Percentiles rank a stretch among this genome's conserved stretches.
phyloP scores from a whole-genome alignment of 2,797 vertebrate genomes.

The Coendou prehensilis region DNA sequence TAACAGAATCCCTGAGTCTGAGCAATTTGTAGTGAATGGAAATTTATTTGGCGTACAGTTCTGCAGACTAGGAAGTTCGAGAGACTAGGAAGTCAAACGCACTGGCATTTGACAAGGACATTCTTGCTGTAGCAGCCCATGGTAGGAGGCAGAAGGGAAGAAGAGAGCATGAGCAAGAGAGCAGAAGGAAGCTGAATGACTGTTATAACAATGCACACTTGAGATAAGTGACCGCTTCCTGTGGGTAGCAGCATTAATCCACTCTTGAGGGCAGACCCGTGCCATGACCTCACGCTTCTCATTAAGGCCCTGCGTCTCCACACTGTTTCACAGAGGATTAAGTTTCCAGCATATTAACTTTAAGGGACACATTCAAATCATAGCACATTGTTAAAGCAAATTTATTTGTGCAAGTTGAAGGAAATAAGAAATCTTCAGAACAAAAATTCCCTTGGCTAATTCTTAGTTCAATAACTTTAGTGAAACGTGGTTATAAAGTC shows the following conservation, averaged over 20 bases:
- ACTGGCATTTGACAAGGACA: background rate
- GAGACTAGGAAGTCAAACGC: no score
- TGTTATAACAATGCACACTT: background rate
- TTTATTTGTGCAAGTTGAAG: constrained; percentile 32
- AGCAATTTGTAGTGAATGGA: background rate
- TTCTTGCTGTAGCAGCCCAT: background rate
- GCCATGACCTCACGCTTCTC: background rate
- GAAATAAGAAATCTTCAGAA: background rate
- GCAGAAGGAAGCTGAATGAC: background rate
- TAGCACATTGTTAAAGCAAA: background rate
- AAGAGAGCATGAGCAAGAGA: background rate
- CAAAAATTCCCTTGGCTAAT: constrained; percentile 21
- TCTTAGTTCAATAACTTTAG: constrained; percentile 13
- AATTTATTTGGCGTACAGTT: background rate
- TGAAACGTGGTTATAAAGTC: background rate
- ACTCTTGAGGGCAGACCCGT: background rate
- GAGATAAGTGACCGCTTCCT: background rate
- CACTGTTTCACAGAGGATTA: background rate
- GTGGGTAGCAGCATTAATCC: background rate
- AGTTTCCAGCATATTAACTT: background rate
- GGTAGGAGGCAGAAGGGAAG: background rate
- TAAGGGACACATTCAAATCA: background rate
- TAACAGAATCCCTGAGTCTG: background rate
- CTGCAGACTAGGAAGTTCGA: background rate
- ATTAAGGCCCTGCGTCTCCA: background rate